Conservation (phyloP, 1,140 invertebrate species). For the Pachyrhynchus sulphureomaculatus region DNA sequence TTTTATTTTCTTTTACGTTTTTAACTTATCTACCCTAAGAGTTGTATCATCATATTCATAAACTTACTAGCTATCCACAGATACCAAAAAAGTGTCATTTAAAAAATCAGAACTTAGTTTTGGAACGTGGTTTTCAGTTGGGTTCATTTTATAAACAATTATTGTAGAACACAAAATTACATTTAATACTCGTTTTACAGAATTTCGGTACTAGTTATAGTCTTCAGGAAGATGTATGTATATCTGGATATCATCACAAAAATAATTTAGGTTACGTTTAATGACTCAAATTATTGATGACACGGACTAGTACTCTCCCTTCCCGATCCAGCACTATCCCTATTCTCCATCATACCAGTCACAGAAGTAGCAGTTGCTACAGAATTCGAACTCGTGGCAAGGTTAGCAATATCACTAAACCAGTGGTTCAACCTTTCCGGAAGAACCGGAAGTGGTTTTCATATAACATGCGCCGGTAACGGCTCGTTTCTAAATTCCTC, state of each 20-base stretch:
- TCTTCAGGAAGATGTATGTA: background rate
- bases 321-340: conserved; percentile 33
- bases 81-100: too few species aligned
- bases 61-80: too few species aligned
- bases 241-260: background rate
- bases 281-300: conserved; percentile 2
- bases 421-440: conserved; percentile 56
- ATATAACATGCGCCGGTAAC: conserved; percentile 69
- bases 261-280: too few species aligned
- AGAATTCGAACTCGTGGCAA: conserved; percentile 40
- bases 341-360: conserved; percentile 26
- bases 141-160: too few species aligned
- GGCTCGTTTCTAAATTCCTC: conserved; percentile 52
- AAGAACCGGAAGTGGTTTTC: conserved; percentile 80
- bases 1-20: too few species aligned
- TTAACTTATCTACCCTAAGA: too few species aligned
- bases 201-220: too few species aligned
- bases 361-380: conserved; percentile 9
- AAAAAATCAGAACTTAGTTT: too few species aligned
- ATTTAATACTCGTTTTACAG: too few species aligned
- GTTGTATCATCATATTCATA: too few species aligned
- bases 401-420: conserved; percentile 53
- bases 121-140: too few species aligned
- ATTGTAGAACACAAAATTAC: too few species aligned
- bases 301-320: conserved; percentile 42